Conservation (phyloP, 1,140 invertebrate genomes). For the Atta texana region DNA sequence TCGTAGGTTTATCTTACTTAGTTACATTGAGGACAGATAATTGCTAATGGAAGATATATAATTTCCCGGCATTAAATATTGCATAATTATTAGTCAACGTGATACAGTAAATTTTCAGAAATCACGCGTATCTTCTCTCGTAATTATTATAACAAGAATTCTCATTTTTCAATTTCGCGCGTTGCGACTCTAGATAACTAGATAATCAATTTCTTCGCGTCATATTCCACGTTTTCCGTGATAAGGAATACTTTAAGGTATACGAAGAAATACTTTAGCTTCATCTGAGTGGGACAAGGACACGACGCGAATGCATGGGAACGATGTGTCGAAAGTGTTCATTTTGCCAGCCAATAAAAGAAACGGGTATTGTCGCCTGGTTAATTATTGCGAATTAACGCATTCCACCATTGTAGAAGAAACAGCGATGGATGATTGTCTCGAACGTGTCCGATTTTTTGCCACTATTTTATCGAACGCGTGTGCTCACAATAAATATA, state of each 20-base stretch:
- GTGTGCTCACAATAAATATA: neutral
- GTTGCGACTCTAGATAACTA: neutral
- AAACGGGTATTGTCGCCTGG: slow-evolving; percentile 8
- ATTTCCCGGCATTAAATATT: slow-evolving; percentile 33
- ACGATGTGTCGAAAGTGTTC: slow-evolving; percentile 10
- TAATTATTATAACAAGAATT: neutral
- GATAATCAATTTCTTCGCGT: slow-evolving; percentile 7
- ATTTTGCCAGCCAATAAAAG: slow-evolving; percentile 38
- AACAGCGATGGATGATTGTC: slow-evolving; percentile 9
- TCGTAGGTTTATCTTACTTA: slow-evolving; percentile 11
- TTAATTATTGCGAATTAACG: slow-evolving; percentile 60
- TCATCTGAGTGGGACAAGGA: slow-evolving; percentile 37
- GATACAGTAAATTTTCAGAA: neutral
- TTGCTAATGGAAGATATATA: neutral
- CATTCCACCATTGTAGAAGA: slow-evolving; percentile 20
- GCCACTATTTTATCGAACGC: neutral
- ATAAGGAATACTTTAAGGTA: neutral
- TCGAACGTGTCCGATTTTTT: slow-evolving; percentile 13
- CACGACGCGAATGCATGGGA: slow-evolving; percentile 14
- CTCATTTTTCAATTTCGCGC: neutral
- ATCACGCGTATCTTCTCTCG: neutral
- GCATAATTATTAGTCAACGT: slow-evolving; percentile 12
- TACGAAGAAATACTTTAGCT: neutral
- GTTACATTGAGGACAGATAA: neutral
- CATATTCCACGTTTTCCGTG: neutral